Base-by-base conservation (phyloP, 2,888 invertebrate genomes). In the Platynereis dumerilii region DNA sequence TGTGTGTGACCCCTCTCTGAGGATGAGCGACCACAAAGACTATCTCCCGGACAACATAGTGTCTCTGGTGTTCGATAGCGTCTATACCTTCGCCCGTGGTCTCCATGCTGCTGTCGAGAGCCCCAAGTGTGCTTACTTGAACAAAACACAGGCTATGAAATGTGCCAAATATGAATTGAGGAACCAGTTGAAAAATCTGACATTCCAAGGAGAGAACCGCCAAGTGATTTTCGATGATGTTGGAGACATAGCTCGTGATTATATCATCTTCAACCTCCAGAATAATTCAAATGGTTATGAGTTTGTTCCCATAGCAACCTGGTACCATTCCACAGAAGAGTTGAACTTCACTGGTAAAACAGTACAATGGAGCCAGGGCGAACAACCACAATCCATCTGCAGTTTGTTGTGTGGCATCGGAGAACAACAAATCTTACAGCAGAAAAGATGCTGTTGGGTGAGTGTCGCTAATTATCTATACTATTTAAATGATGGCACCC, bases 391-490 rank as follows among this genome's bases (percentile, higher is more conserved):
- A 45, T 64, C 71, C 10, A 60, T 44, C 2, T 75, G 76, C 65
- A 71, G 72, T 39, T 58, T 56, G 20, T 56, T 62, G 26, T 75
- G 76, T 60, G 52, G 39, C n/a, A 27, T 45, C 28, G 72, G 73
- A n/a, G 48, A 48, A n/a, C 48, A 48, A n/a, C 48, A 48, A n/a
- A n/a, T 22, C 3, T n/a, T 48, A n/a, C 48, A 48, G n/a, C 48
- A 48, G n/a, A 48, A 48, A 22, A 48, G 48, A 22, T 48, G 48
- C 22, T 48, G 48, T 22, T 48, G 48, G 48, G 48, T 48, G 17
- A 20, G 48, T n/a, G n/a, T n/a, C n/a, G n/a, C n/a, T n/a, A n/a
- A n/a, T n/a, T n/a, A n/a, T n/a, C n/a, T n/a, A n/a, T n/a, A n/a
- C n/a, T n/a, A n/a, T n/a, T n/a, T n/a, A n/a, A n/a, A n/a, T n/a